A percentile compares a stretch with the other conserved stretches of the same genome.
phyloP scores from a whole-genome alignment of 2,888 invertebrate genomes.

The Drosophila parthenogenetica region DNA sequence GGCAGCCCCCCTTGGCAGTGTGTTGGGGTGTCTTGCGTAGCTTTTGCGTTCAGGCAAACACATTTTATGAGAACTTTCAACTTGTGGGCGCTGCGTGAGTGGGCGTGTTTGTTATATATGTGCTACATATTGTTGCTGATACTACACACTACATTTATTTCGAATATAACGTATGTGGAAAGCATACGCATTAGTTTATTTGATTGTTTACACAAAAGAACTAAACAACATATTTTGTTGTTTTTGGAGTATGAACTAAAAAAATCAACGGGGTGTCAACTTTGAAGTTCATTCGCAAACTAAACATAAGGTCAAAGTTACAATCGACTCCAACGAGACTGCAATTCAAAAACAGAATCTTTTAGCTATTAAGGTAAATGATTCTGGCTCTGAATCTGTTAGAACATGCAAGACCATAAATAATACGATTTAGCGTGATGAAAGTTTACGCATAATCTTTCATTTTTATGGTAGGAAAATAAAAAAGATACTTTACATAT shows the following conservation, averaged over 20 bases:
- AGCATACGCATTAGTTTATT: slow-evolving; percentile 66
- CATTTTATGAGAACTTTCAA: slow-evolving; percentile 80
- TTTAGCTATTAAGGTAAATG: neutral
- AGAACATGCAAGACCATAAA: neutral
- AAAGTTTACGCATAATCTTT: neutral
- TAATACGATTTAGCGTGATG: neutral
- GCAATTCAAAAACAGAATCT: neutral
- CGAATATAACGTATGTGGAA: slow-evolving; percentile 62
- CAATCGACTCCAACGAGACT: slow-evolving; percentile 5
- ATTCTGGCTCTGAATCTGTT: neutral
- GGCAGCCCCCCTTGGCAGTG: slow-evolving; percentile 35
- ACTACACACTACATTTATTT: slow-evolving; percentile 42
- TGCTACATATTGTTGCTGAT: slow-evolving; percentile 56
- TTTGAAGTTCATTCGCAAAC: slow-evolving; percentile 41
- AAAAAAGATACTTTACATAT: neutral
- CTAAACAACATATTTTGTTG: slow-evolving; percentile 27
- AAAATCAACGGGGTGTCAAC: slow-evolving; percentile 41
- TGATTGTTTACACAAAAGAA: slow-evolving; percentile 62
- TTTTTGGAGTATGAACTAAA: slow-evolving; percentile 15
- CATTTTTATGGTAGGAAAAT: neutral
- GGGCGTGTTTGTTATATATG: slow-evolving; percentile 38
- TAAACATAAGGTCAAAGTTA: slow-evolving; percentile 57
- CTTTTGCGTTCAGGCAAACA: slow-evolving; percentile 33
- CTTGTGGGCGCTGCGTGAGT: slow-evolving; percentile 58
- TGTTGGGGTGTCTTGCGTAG: slow-evolving; percentile 47